Conservation (phyloP, 2,797 vertebrate species). For the Lates japonicus region DNA sequence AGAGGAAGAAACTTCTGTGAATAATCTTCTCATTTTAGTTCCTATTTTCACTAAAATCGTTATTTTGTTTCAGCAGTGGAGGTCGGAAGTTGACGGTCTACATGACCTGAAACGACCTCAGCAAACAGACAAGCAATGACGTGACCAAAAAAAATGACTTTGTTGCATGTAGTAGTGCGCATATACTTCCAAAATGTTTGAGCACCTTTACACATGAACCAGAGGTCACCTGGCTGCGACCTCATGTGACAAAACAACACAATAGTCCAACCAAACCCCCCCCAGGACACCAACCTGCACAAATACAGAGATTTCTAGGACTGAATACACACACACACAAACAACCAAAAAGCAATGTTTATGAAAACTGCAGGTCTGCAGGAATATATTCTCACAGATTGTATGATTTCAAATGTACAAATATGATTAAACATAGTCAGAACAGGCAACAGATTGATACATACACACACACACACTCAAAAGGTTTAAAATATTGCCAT, state of each 20-base stretch:
- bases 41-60: not conserved
- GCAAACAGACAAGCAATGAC: not conserved
- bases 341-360: slow-evolving; percentile 7
- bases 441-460: not conserved
- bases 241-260: slow-evolving; percentile 19
- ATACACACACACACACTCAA: slow-evolving; percentile 16
- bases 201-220: not conserved
- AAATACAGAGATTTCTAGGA: not conserved
- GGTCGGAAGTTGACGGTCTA: no score
- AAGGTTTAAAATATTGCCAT: slow-evolving; percentile 11
- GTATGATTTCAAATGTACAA: slow-evolving; percentile 3
- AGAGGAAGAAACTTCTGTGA: not conserved
- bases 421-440: slow-evolving; percentile 2
- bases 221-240: slow-evolving; percentile 3
- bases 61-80: not conserved
- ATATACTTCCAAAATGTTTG: slow-evolving; percentile 10
- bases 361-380: not conserved
- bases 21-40: not conserved
- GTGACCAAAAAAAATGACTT: not conserved
- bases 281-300: not conserved
- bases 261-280: not conserved
- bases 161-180: not conserved
- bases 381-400: slow-evolving; percentile 8
- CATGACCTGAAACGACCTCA: not conserved
- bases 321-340: not conserved